Evolutionary conservation across 2,797 vertebrate genomes (phyloP).

Genomic region (Nannoperca obscura): DNA sequence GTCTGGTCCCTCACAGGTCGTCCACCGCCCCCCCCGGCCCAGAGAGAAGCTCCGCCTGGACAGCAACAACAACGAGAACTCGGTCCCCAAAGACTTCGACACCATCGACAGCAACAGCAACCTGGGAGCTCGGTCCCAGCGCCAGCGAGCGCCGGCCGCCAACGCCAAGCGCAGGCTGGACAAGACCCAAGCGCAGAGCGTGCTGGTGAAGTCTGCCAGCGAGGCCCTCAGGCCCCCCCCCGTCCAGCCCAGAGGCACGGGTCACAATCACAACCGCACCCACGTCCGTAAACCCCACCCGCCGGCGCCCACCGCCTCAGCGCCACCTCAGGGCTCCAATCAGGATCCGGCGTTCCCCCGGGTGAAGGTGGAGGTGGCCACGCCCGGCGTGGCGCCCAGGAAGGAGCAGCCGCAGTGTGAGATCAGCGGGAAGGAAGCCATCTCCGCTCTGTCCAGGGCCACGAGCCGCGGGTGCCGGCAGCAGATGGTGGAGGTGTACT

Average conservation of each 20-base stretch:
- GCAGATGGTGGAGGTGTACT: slow-evolving; percentile 92
- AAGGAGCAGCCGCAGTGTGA: slow-evolving; percentile 90
- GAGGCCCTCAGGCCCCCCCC: slow-evolving; percentile 80
- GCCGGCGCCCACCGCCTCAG: slow-evolving; percentile 24
- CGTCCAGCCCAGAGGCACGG: slow-evolving; percentile 27
- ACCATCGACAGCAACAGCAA: slow-evolving; percentile 94
- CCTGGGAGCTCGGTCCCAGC: slow-evolving; percentile 90
- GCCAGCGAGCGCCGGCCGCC: slow-evolving; percentile 51
- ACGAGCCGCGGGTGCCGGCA: slow-evolving; percentile 92
- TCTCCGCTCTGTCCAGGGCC: slow-evolving; percentile 92
- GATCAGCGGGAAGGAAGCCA: slow-evolving; percentile 94
- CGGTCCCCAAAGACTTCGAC: slow-evolving; percentile 97
- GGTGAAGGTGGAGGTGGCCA: slow-evolving; percentile 30
- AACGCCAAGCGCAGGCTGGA: slow-evolving; percentile 85
- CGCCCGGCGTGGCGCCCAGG: slow-evolving; percentile 77
- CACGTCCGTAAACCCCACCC: slow-evolving; percentile 34
- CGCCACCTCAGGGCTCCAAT: slow-evolving; percentile 30
- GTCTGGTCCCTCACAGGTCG: slow-evolving; percentile 77
- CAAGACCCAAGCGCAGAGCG: slow-evolving; percentile 83
- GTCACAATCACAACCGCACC: slow-evolving; percentile 47
- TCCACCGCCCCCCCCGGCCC: slow-evolving; percentile 89
- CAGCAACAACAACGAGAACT: slow-evolving; percentile 97
- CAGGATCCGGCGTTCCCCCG: slow-evolving; percentile 53
- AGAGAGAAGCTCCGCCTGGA: slow-evolving; percentile 93
- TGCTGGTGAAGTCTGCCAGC: slow-evolving; percentile 82